Evolutionary conservation across 2,888 invertebrate species (phyloP), one percentile per base, ranked within the genome.

Genomic region (Ceraclea dissimilis): DNA sequence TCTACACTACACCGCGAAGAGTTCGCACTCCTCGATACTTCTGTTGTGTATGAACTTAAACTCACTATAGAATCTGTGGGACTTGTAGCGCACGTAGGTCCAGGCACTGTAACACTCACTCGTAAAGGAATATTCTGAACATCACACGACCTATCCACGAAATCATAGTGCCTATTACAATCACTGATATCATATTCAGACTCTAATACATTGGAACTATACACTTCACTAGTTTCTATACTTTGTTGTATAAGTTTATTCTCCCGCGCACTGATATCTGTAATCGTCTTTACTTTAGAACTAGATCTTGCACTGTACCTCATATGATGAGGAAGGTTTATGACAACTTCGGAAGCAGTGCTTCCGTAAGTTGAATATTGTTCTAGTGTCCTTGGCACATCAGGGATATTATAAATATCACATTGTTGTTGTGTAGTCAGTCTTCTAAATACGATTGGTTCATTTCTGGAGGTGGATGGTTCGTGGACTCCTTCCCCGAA

Each of bases 401-500:
- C 39, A 16, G 16, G 13, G 16, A 39, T 39, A 31, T 31, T 11
- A 26, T 26, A 26, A 26, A 26, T 26, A 16, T 16, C 16, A n/a
- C n/a, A 8, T 8, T 39, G 39, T 39, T 39, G 39, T 13, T 13
- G 16, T 39, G 39, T 13, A n/a, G n/a, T 39, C 16, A n/a, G n/a
- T 16, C n/a, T 16, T 39, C 39, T 39, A 16, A 13, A n/a, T 13
- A 4, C 39, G 13, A 39, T n/a, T 13, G 39, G 39, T 13, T 39
- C 39, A 16, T 16, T 39, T 13, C 39, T 39, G 13, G 39, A 39
- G 13, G 39, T n/a, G 39, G n/a, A 39, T n/a, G 39, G 39, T n/a
- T 39, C 39, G 13, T 39, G 18, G 17, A 52, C 22, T 22, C 34
- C 11, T 17, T 51, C 39, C 16, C 50, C 52, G 46, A 53, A 53